Conservation (phyloP, 2,797 vertebrate species). For the Myotis pilosus region DNA sequence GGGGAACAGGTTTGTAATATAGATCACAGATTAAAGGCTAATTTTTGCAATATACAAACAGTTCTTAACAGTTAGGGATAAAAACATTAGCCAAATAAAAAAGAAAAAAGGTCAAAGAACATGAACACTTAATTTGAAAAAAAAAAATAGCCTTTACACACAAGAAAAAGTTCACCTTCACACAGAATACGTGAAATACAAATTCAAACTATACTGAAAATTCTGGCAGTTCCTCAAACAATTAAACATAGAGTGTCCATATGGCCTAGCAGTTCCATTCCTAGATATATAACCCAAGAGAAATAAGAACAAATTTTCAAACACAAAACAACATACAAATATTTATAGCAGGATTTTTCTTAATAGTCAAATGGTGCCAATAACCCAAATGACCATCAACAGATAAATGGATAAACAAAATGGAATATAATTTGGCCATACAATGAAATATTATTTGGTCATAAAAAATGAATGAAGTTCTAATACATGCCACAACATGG, state of each 20-base stretch:
- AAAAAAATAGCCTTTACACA: not conserved
- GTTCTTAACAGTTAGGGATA: not conserved
- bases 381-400: not conserved
- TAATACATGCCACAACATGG: not conserved
- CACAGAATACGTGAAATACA: not conserved
- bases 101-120: not conserved
- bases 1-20: slow-evolving; percentile 14
- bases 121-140: not conserved
- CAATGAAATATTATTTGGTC: not conserved
- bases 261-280: not conserved
- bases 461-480: not conserved
- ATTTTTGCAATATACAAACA: not conserved
- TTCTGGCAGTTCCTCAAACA: not conserved
- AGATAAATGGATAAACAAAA: not conserved
- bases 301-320: not conserved
- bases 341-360: not conserved
- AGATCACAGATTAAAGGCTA: not conserved
- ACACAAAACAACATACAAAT: not conserved
- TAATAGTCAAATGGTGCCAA: not conserved
- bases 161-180: not conserved
- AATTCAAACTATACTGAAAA: slow-evolving; percentile 1
- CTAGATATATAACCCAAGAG: not conserved
- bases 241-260: not conserved
- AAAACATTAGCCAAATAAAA: not conserved
- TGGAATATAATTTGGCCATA: not conserved